Evolutionary conservation across 1,140 invertebrate genomes (phyloP).

Genomic region (Ostrea denselamellosa): DNA sequence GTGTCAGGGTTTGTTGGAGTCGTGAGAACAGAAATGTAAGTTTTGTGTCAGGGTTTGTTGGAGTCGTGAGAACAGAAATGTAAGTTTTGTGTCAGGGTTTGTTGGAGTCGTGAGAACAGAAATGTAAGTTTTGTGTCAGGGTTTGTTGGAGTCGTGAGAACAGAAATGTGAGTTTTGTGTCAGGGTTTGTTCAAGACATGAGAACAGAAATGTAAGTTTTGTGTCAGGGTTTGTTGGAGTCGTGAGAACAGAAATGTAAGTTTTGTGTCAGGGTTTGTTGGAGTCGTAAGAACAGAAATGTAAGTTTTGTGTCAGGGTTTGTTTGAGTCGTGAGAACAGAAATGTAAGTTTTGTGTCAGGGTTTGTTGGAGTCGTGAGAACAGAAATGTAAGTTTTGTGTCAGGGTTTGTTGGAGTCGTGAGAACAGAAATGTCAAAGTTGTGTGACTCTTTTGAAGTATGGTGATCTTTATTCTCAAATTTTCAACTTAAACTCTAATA

Average conservation of each 20-base stretch:
- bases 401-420: too few relatives aligned
- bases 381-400: slow-evolving; percentile 70
- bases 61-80: slow-evolving; percentile 62
- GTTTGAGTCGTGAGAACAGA: slow-evolving; percentile 58
- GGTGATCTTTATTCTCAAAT: too few relatives aligned
- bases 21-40: slow-evolving; percentile 69
- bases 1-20: too few relatives aligned
- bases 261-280: neutral
- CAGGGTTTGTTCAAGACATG: too few relatives aligned
- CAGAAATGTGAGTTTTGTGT: slow-evolving; percentile 70
- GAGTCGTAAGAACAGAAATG: slow-evolving; percentile 62
- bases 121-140: slow-evolving; percentile 60
- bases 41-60: neutral
- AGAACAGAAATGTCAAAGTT: too few relatives aligned
- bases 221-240: too few relatives aligned
- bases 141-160: too few relatives aligned
- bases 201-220: slow-evolving; percentile 70
- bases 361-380: too few relatives aligned
- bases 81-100: slow-evolving; percentile 56
- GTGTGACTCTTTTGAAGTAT: too few relatives aligned
- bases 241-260: slow-evolving; percentile 69
- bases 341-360: slow-evolving; percentile 60
- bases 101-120: slow-evolving; percentile 58
- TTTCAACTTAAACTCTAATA: too few relatives aligned
- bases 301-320: slow-evolving; percentile 56